phyloP scores from a whole-genome alignment of 2,888 invertebrate genomes.

The Adelognathus sp. region DNA sequence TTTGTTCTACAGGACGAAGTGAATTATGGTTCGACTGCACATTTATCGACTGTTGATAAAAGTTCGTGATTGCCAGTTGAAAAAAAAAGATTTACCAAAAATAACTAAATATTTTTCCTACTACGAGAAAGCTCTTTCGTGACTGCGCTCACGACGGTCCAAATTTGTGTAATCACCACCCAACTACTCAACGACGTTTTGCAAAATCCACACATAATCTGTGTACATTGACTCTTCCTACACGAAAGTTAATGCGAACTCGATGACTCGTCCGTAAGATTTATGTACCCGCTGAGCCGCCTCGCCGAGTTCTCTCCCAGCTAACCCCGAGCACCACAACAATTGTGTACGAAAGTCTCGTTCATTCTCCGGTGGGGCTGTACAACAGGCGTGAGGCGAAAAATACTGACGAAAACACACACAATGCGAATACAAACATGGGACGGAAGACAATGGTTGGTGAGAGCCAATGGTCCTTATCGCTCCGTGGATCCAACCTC shows the following conservation, averaged over 20 bases:
- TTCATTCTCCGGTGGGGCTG: not conserved
- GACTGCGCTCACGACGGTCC: not conserved
- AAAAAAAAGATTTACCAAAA: not conserved
- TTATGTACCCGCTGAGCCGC: not conserved
- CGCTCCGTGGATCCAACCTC: not conserved
- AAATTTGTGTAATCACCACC: constrained; percentile 1
- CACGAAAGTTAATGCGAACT: not conserved
- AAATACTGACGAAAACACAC: not conserved
- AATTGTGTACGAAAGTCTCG: not conserved
- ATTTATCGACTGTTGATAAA: no score
- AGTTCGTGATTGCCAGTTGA: not conserved
- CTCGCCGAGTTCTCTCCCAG: not conserved
- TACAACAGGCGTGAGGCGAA: not conserved
- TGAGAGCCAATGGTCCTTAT: constrained; percentile 20
- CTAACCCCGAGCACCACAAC: not conserved
- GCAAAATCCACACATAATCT: no score
- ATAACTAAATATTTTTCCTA: not conserved
- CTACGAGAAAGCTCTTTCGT: not conserved
- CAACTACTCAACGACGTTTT: not conserved
- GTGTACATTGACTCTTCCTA: no score
- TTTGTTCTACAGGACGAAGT: no score
- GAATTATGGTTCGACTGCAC: no score
- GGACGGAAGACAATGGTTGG: constrained; percentile 15
- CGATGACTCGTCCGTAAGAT: not conserved
- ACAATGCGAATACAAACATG: no score